Percentiles rank a stretch among this genome's conserved stretches.
Evolutionary conservation across 1,140 invertebrate genomes (phyloP).

Genomic region (Euwallacea similis): DNA sequence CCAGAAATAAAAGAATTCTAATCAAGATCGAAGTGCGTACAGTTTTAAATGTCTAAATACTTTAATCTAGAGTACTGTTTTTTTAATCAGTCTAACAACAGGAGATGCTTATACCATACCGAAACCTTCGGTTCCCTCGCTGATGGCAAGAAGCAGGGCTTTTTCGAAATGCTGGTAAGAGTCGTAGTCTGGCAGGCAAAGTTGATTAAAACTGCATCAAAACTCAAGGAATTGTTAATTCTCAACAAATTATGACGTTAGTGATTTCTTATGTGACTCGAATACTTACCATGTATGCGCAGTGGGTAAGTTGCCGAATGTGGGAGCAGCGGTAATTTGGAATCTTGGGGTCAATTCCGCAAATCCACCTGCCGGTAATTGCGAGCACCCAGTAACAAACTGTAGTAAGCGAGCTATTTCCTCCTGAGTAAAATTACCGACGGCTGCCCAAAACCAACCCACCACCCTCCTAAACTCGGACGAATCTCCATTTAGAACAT

Average conservation of each 20-base stretch:
- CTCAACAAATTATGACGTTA: neutral
- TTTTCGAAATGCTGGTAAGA: conserved; percentile 92
- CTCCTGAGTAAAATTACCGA: conserved; percentile 88
- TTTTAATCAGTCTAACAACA: too few relatives aligned
- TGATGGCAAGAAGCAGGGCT: conserved; percentile 86
- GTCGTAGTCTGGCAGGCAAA: conserved; percentile 93
- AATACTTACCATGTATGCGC: conserved; percentile 83
- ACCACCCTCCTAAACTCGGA: conserved; percentile 81
- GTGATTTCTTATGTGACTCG: neutral
- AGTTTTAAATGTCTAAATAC: too few relatives aligned
- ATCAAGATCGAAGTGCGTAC: too few relatives aligned
- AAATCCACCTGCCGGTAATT: conserved; percentile 89
- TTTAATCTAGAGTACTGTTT: too few relatives aligned
- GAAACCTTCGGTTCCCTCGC: conserved; percentile 94
- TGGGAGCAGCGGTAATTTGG: conserved; percentile 86
- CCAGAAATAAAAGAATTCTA: too few relatives aligned
- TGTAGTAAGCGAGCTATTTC: conserved; percentile 91
- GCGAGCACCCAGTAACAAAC: conserved; percentile 92
- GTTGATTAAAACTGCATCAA: conserved; percentile 86
- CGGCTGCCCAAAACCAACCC: conserved; percentile 93
- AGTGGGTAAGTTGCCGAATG: conserved; percentile 87
- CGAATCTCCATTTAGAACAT: conserved; percentile 81
- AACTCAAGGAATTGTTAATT: conserved; percentile 59
- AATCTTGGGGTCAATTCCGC: conserved; percentile 86
- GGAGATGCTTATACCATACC: conserved; percentile 86